These are phyloP conservation scores for Bombylius major DNA, from an alignment of 2,888 invertebrate species.

Conservation along the genomic window DNA sequence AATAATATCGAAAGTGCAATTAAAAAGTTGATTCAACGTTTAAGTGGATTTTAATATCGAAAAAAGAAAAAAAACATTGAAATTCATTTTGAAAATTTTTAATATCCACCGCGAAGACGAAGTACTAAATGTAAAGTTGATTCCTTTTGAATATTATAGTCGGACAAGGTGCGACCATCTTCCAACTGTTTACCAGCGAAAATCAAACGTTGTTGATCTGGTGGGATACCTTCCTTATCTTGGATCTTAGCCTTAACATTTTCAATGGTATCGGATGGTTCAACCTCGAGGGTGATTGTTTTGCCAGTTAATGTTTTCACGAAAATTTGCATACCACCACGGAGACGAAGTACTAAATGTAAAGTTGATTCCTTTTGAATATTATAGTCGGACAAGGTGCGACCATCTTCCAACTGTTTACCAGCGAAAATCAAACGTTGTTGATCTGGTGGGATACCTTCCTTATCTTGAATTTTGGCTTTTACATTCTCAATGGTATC, in stretches of 20 bases:
- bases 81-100: too few species aligned
- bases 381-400: conserved; percentile 24
- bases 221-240: conserved; percentile 25
- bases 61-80: too few species aligned
- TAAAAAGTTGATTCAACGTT: background rate
- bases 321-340: conserved; percentile 23
- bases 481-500: conserved; percentile 26
- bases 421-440: conserved; percentile 26
- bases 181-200: conserved; percentile 24
- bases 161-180: conserved; percentile 22
- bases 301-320: conserved; percentile 24
- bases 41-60: background rate
- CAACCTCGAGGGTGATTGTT: conserved; percentile 22
- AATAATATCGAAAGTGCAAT: background rate
- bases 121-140: conserved; percentile 18
- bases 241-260: conserved; percentile 25
- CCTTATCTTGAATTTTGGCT: conserved; percentile 25
- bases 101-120: conserved; percentile 15
- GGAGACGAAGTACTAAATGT: conserved; percentile 23
- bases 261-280: conserved; percentile 18
- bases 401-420: conserved; percentile 25
- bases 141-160: conserved; percentile 19
- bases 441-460: conserved; percentile 27
- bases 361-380: conserved; percentile 26
- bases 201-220: conserved; percentile 25